A percentile compares a stretch with the other conserved stretches of the same genome.
These are phyloP conservation scores for Cheilosia urbana DNA, from an alignment of 2,888 invertebrate species.

Conservation along the genomic window DNA sequence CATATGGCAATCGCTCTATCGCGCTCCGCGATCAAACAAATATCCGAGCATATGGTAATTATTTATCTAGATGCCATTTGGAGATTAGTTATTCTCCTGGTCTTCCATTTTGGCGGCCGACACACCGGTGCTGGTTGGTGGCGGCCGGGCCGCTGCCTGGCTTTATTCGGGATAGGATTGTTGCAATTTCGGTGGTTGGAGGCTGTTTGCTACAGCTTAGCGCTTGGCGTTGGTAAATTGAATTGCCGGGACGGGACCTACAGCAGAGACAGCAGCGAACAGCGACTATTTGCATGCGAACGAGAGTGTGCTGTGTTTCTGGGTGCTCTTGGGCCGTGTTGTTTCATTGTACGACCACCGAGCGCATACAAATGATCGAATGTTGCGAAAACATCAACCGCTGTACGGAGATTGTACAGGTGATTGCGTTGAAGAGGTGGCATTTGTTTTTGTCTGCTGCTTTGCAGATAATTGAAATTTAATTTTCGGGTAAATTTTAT, in stretches of 20 bases:
- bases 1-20: constrained; percentile 70
- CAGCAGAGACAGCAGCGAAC: constrained; percentile 53
- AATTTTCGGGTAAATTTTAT: constrained; percentile 45
- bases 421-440: constrained; percentile 64
- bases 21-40: constrained; percentile 67
- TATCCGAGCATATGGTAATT: constrained; percentile 76
- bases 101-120: constrained; percentile 71
- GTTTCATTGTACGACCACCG: constrained; percentile 25
- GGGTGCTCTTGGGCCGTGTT: constrained; percentile 41
- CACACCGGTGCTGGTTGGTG: constrained; percentile 23
- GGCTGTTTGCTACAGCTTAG: constrained; percentile 46
- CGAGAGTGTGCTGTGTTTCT: constrained; percentile 20
- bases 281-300: constrained; percentile 65
- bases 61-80: constrained; percentile 77
- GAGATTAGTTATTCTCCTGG: constrained; percentile 73
- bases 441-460: constrained; percentile 31
- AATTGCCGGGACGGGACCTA: constrained; percentile 64
- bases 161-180: constrained; percentile 37
- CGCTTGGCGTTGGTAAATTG: constrained; percentile 55
- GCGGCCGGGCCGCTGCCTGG: constrained; percentile 25
- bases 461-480: constrained; percentile 66
- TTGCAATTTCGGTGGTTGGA: constrained; percentile 63
- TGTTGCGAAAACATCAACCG: constrained; percentile 73
- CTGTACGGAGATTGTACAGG: constrained; percentile 56
- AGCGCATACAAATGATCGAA: constrained; percentile 64